Percentiles rank a stretch among this genome's conserved stretches.
phyloP scores from a whole-genome alignment of 2,113 vertebrate species.

The Brachyistius frenatus region DNA sequence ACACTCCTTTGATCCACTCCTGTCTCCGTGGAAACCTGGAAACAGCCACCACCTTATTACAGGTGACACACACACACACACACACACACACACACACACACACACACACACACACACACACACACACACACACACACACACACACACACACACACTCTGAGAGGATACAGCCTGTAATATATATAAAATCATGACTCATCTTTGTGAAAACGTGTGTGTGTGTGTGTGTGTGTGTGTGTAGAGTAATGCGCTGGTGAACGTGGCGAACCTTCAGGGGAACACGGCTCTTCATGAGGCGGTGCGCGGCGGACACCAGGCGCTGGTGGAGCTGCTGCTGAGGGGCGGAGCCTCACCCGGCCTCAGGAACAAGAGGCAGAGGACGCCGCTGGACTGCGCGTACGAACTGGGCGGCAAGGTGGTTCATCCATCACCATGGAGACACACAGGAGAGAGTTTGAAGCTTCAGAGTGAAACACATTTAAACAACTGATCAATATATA shows the following conservation, averaged over 20 bases:
- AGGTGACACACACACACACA: slow-evolving; percentile 81
- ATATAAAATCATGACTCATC: neutral
- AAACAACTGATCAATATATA: too few species aligned
- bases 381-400: slow-evolving; percentile 87
- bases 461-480: neutral
- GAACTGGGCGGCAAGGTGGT: slow-evolving; percentile 86
- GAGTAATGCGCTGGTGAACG: slow-evolving; percentile 88
- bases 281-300: slow-evolving; percentile 92
- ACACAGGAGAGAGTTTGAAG: neutral
- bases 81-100: too few species aligned
- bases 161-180: too few species aligned
- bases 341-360: slow-evolving; percentile 84
- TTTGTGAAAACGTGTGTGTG: neutral
- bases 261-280: slow-evolving; percentile 89
- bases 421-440: too few species aligned
- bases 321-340: slow-evolving; percentile 90
- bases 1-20: slow-evolving; percentile 92
- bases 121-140: too few species aligned
- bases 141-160: too few species aligned
- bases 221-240: slow-evolving; percentile 60
- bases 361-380: slow-evolving; percentile 88
- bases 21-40: slow-evolving; percentile 89
- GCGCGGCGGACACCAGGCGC: slow-evolving; percentile 74
- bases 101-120: too few species aligned
- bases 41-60: slow-evolving; percentile 82